A percentile compares a stretch with the other conserved stretches of the same genome.
Evolutionary conservation across 2,113 vertebrate genomes (phyloP).

Genomic region (Archilochus colubris): DNA sequence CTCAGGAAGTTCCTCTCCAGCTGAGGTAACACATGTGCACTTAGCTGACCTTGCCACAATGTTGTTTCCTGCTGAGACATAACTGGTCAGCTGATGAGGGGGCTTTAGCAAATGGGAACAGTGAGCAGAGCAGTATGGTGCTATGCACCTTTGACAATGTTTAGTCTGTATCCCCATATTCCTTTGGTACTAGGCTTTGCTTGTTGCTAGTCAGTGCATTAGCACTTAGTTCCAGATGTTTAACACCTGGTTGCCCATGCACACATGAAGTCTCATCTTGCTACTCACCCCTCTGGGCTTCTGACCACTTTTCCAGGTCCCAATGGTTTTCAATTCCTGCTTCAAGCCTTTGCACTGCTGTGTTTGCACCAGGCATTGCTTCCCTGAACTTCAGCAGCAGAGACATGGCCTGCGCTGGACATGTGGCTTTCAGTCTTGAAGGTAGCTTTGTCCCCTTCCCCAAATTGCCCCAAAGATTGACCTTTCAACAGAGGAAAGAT

Average conservation of each 20-base stretch:
- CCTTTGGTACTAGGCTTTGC: not conserved
- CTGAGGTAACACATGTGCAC: not conserved
- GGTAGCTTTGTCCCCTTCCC: not conserved
- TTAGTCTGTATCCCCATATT: not conserved
- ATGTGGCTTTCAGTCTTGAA: not conserved
- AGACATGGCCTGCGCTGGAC: not conserved
- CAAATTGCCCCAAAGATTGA: not conserved
- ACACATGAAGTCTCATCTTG: not conserved
- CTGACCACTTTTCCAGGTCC: not conserved
- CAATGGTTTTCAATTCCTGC: not conserved
- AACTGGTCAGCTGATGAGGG: not conserved
- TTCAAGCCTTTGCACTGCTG: not conserved
- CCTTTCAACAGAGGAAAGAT: not conserved
- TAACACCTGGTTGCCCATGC: not conserved
- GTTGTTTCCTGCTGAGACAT: not conserved
- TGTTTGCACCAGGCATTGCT: not conserved
- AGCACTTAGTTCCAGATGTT: not conserved
- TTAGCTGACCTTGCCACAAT: not conserved
- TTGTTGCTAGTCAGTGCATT: not conserved
- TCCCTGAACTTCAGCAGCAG: not conserved
- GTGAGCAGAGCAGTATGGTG: not conserved
- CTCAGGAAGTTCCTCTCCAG: conserved; percentile 19
- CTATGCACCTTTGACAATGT: not conserved
- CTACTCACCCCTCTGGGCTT: not conserved
- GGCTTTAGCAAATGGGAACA: not conserved